A percentile compares a stretch with the other conserved stretches of the same genome.
These are phyloP conservation scores for Bos taurus DNA, from an alignment of 2,113 vertebrate species.

Conservation along the genomic window DNA sequence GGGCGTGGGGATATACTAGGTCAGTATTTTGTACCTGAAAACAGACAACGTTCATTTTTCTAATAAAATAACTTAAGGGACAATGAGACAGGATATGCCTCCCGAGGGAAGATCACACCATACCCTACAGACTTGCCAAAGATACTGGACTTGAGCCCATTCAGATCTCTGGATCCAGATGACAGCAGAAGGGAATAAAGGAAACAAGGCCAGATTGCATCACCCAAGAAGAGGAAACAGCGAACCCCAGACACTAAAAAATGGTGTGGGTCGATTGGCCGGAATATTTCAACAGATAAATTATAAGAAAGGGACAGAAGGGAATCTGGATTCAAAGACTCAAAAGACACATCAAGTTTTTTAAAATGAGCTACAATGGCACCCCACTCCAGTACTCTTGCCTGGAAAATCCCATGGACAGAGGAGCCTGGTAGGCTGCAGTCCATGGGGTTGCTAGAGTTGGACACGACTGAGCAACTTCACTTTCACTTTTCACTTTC, in stretches of 20 bases:
- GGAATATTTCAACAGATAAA: background rate
- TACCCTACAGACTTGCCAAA: background rate
- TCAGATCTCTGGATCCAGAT: background rate
- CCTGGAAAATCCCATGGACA: no score
- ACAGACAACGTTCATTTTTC: background rate
- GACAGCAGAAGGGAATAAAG: background rate
- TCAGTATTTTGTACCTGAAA: conserved; percentile 34
- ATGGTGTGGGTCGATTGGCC: background rate
- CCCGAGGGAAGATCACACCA: background rate
- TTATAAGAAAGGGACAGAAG: background rate
- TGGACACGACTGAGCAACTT: no score
- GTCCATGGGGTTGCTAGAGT: no score
- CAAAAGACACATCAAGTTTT: background rate
- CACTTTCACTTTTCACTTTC: no score
- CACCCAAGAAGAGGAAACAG: background rate
- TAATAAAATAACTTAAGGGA: background rate
- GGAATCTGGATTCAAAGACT: background rate
- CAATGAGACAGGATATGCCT: background rate
- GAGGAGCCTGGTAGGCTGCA: no score
- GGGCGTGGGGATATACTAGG: background rate
- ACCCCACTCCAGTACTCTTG: no score
- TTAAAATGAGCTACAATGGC: background rate
- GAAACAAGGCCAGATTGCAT: background rate
- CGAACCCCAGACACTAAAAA: background rate
- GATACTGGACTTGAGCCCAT: background rate